Evolutionary conservation across 1,140 invertebrate genomes (phyloP).

Genomic region (Pseudoatta argentina): DNA sequence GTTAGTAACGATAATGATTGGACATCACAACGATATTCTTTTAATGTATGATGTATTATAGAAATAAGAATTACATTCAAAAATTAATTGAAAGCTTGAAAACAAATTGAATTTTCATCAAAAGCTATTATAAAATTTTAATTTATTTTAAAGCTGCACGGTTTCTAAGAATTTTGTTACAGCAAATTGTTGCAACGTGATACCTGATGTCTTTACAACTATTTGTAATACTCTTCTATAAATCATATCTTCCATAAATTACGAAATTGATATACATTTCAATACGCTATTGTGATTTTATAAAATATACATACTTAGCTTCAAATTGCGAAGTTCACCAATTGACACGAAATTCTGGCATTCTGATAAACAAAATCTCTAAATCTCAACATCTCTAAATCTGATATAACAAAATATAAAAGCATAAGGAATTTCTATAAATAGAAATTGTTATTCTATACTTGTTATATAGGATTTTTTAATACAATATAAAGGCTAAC

Average conservation of each 20-base stretch:
- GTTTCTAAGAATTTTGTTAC: background rate
- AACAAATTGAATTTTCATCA: background rate
- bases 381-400: too few relatives aligned
- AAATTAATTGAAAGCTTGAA: background rate
- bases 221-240: background rate
- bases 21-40: background rate
- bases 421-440: background rate
- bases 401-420: background rate
- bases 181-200: background rate
- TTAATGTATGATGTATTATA: background rate
- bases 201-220: background rate
- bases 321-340: background rate
- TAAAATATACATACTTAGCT: background rate
- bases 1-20: background rate
- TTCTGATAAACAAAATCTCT: too few relatives aligned
- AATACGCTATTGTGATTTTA: background rate
- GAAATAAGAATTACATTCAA: background rate
- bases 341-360: background rate
- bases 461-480: background rate
- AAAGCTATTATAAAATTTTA: background rate
- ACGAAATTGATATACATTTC: background rate
- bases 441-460: conserved; percentile 12
- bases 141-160: background rate
- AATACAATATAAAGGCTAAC: background rate
- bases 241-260: background rate